Evolutionary conservation across 2,113 vertebrate species (phyloP).

Genomic region (Varanus salvator): DNA sequence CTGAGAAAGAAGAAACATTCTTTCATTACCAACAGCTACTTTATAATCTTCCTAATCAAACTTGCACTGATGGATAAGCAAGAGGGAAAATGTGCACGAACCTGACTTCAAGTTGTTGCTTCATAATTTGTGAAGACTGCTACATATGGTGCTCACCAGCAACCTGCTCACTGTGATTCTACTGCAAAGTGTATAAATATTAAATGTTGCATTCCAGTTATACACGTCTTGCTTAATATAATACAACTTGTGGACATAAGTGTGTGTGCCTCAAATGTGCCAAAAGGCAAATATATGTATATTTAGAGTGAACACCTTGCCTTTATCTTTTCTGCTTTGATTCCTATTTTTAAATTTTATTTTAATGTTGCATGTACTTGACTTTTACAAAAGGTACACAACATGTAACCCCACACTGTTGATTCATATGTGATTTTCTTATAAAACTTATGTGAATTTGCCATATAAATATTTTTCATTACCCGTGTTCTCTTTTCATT

Average conservation of each 20-base stretch:
- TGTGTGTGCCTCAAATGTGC: slow-evolving; percentile 25
- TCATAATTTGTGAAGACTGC: slow-evolving; percentile 35
- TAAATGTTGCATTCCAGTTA: slow-evolving; percentile 13
- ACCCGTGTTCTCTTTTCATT: slow-evolving; percentile 1
- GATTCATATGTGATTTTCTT: slow-evolving; percentile 3
- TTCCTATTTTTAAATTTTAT: slow-evolving; percentile 37
- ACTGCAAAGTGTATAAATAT: slow-evolving; percentile 47
- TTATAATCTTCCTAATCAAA: not conserved
- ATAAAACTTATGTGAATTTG: slow-evolving; percentile 53
- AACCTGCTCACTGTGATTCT: slow-evolving; percentile 44
- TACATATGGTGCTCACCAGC: slow-evolving; percentile 57
- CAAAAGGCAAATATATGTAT: slow-evolving; percentile 13
- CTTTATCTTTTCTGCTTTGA: slow-evolving; percentile 54
- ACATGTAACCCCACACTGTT: slow-evolving; percentile 21
- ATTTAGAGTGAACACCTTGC: slow-evolving; percentile 36
- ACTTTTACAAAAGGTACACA: slow-evolving; percentile 37
- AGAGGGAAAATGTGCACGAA: not conserved
- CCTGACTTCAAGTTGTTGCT: slow-evolving; percentile 22
- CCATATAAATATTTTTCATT: slow-evolving; percentile 16
- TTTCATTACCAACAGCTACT: not conserved
- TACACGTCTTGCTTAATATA: not conserved
- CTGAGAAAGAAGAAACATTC: not conserved
- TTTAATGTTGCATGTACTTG: slow-evolving; percentile 62
- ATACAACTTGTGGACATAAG: not conserved
- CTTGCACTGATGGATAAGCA: not conserved